Evolutionary conservation across 2,888 invertebrate species (phyloP).

Genomic region (Vanessa cardui): DNA sequence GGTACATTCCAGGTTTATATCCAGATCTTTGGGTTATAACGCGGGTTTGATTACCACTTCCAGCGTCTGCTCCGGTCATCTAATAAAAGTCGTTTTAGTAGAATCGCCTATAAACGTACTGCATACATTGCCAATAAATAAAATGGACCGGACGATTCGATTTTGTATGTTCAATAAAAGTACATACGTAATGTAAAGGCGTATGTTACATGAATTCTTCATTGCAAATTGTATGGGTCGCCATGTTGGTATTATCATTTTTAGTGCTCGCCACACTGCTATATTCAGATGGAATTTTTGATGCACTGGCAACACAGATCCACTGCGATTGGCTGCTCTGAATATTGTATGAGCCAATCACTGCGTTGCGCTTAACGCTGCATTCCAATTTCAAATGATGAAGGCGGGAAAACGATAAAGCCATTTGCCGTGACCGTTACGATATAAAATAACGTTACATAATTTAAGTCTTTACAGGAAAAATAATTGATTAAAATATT

Average conservation of each 20-base stretch:
- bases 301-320: constrained; percentile 82
- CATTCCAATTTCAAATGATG: constrained; percentile 81
- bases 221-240: constrained; percentile 77
- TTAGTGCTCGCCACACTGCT: constrained; percentile 82
- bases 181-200: constrained; percentile 74
- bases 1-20: constrained; percentile 8
- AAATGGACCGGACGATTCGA: constrained; percentile 68
- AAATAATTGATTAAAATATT: constrained; percentile 8
- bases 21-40: constrained; percentile 19
- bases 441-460: constrained; percentile 63
- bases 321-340: constrained; percentile 77
- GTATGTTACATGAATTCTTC: constrained; percentile 79
- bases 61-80: constrained; percentile 41
- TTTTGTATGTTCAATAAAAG: constrained; percentile 76
- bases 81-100: constrained; percentile 49
- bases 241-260: constrained; percentile 83
- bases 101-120: constrained; percentile 51
- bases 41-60: constrained; percentile 29
- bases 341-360: constrained; percentile 83
- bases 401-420: constrained; percentile 74
- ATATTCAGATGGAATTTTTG: constrained; percentile 84
- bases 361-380: constrained; percentile 76
- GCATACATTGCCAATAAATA: constrained; percentile 67
- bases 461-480: constrained; percentile 38
- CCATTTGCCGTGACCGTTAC: constrained; percentile 61